Conservation (phyloP, 2,113 vertebrate species). For the Dasyprocta punctata region DNA sequence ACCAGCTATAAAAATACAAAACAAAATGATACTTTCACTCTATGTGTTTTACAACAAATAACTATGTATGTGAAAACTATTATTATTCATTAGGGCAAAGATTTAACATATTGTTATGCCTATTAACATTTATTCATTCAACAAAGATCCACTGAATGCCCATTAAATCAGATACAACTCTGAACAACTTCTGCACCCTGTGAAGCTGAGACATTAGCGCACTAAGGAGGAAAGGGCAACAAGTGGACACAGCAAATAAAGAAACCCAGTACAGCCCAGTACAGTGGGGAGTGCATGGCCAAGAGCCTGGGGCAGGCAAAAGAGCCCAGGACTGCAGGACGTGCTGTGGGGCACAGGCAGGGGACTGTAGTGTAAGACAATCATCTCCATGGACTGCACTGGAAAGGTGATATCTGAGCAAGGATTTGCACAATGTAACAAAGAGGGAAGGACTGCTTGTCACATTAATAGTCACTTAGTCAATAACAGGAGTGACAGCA, state of each 20-base stretch:
- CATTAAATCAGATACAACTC: not conserved
- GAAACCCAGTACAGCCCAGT: not conserved
- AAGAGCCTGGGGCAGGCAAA: not conserved
- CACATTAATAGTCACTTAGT: not conserved
- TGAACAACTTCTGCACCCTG: not conserved
- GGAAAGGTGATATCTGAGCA: not conserved
- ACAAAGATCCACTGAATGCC: not conserved
- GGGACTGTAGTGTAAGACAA: not conserved
- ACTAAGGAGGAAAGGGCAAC: not conserved
- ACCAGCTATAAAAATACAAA: slow-evolving; percentile 85
- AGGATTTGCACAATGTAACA: not conserved
- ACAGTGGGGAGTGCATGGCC: not conserved
- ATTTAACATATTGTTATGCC: not conserved
- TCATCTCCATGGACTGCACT: not conserved
- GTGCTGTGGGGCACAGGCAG: not conserved
- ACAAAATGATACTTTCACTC: not conserved
- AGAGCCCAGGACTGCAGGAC: not conserved
- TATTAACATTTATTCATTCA: not conserved
- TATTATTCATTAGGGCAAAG: not conserved
- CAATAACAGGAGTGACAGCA: not conserved
- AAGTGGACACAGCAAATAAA: not conserved
- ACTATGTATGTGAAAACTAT: not conserved
- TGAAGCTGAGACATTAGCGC: not conserved
- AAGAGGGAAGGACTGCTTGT: not conserved
- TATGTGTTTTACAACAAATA: not conserved